Conservation (phyloP, 2,113 vertebrate genomes). For the Ammodramus savannarum region DNA sequence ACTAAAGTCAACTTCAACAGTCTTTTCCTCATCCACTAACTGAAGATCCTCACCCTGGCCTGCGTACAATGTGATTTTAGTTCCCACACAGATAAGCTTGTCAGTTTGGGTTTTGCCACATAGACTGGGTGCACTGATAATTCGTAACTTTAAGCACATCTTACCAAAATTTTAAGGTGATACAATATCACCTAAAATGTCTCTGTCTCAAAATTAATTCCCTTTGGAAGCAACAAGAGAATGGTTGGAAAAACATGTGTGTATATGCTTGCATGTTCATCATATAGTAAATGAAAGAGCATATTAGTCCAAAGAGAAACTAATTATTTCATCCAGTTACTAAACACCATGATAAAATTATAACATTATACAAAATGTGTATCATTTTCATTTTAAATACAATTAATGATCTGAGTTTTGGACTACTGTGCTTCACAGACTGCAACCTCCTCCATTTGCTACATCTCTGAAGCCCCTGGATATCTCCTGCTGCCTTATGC, state of each 20-base stretch:
- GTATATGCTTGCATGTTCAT: not conserved
- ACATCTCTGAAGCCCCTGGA: not conserved
- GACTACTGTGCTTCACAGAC: constrained; percentile 12
- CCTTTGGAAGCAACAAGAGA: not conserved
- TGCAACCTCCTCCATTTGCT: constrained; percentile 4
- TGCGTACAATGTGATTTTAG: not conserved
- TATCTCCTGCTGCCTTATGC: constrained; percentile 33
- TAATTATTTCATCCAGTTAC: not conserved
- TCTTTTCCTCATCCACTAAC: not conserved
- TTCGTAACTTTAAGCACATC: not conserved
- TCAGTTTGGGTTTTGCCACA: not conserved
- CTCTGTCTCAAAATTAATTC: not conserved
- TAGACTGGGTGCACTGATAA: not conserved
- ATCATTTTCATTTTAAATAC: not conserved
- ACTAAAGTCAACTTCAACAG: not conserved
- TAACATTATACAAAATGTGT: not conserved
- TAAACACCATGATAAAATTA: not conserved
- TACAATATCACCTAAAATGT: not conserved
- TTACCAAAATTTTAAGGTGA: not conserved
- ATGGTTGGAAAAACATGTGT: not conserved
- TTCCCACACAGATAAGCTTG: not conserved
- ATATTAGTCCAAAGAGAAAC: not conserved
- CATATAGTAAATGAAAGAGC: not conserved
- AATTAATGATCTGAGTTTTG: not conserved
- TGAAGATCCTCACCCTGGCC: not conserved